Evolutionary conservation across 2,797 vertebrate species (phyloP).

Genomic region (Calcarius lapponicus): DNA sequence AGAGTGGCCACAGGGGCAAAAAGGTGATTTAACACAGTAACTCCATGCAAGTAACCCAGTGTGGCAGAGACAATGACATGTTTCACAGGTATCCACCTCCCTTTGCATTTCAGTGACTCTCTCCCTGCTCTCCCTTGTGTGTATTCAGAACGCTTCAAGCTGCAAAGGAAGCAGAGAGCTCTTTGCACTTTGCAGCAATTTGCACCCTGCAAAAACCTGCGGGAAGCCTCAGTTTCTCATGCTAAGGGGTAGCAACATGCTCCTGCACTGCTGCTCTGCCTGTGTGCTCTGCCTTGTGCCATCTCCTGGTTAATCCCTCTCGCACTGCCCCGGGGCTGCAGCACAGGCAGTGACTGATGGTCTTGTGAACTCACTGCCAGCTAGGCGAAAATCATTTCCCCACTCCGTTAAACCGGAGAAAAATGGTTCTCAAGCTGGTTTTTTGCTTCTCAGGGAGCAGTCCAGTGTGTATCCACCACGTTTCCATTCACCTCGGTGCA

Average conservation of each 20-base stretch:
- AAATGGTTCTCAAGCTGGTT: neutral
- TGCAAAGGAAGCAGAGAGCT: neutral
- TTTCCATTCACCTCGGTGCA: neutral
- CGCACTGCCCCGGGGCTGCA: neutral
- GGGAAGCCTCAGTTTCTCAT: neutral
- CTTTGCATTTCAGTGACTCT: neutral
- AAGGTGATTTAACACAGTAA: neutral
- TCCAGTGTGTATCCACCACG: neutral
- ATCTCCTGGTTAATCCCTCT: neutral
- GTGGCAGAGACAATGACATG: neutral
- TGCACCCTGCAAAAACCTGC: neutral
- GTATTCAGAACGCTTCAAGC: neutral
- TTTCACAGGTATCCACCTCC: neutral
- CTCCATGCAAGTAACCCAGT: neutral
- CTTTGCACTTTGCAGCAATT: neutral
- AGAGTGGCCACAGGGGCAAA: neutral
- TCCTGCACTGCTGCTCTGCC: neutral
- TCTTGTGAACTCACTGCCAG: neutral
- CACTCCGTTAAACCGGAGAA: conserved; percentile 20
- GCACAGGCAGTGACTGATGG: neutral
- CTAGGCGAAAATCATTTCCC: conserved; percentile 12
- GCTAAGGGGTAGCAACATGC: fast-evolving
- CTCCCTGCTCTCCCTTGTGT: neutral
- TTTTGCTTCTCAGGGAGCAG: neutral
- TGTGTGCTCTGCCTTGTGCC: neutral